These are phyloP conservation scores for Stegana nigrithorax DNA, from an alignment of 2,888 invertebrate genomes.

Conservation along the genomic window DNA sequence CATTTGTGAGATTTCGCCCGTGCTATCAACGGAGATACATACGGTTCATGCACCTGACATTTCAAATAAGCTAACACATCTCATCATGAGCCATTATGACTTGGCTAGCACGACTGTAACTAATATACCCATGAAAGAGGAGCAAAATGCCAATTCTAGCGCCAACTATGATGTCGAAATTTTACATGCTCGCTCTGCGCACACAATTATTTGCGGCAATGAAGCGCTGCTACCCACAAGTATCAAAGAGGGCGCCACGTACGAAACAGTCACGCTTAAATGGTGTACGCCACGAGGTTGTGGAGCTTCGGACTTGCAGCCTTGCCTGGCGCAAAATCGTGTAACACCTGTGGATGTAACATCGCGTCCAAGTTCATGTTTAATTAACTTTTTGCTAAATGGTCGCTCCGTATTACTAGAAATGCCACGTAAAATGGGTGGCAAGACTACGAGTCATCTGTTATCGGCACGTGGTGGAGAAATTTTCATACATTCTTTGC, in stretches of 20 bases:
- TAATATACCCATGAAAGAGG: slow-evolving; percentile 99
- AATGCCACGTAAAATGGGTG: slow-evolving; percentile 86
- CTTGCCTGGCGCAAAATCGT: slow-evolving; percentile 86
- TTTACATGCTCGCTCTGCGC: slow-evolving; percentile 88
- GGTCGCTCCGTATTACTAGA: slow-evolving; percentile 94
- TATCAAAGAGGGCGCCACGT: slow-evolving; percentile 79
- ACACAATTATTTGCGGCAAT: slow-evolving; percentile 82
- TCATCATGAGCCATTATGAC: slow-evolving; percentile 88
- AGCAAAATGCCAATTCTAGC: slow-evolving; percentile 97
- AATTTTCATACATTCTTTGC: slow-evolving; percentile 93
- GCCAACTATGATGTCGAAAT: slow-evolving; percentile 99
- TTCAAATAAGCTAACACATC: slow-evolving; percentile 79
- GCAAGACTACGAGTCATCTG: slow-evolving; percentile 91
- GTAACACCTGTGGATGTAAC: slow-evolving; percentile 97
- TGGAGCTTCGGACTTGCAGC: slow-evolving; percentile 82
- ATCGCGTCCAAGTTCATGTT: slow-evolving; percentile 94
- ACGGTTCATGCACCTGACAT: slow-evolving; percentile 81
- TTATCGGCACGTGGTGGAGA: slow-evolving; percentile 95
- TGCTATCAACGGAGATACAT: slow-evolving; percentile 83
- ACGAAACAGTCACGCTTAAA: slow-evolving; percentile 86
- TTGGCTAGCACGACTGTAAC: slow-evolving; percentile 96
- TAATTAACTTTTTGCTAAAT: slow-evolving; percentile 96
- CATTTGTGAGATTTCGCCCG: slow-evolving; percentile 78
- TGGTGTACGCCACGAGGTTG: slow-evolving; percentile 98
- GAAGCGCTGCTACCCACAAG: slow-evolving; percentile 72